Evolutionary conservation across 2,888 invertebrate species (phyloP).

Genomic region (Heteromurus nitidus): DNA sequence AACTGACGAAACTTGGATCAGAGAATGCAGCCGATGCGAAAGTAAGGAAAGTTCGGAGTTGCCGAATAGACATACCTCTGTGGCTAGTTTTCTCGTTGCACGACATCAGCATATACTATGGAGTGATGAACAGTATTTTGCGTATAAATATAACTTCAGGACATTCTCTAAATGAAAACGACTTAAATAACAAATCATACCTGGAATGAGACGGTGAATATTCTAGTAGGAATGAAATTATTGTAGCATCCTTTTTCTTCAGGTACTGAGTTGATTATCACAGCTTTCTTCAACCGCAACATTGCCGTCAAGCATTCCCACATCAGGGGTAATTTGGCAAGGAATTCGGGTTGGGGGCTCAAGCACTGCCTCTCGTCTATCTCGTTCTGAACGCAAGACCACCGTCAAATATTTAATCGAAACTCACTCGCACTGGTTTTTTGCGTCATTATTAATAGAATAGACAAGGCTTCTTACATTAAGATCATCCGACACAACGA

Average conservation of each 20-base stretch:
- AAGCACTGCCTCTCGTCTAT: constrained; percentile 9
- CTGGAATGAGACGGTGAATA: constrained; percentile 73
- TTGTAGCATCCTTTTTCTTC: constrained; percentile 64
- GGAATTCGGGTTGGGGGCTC: constrained; percentile 38
- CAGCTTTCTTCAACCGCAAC: constrained; percentile 66
- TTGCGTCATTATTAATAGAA: too few relatives aligned
- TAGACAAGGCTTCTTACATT: too few relatives aligned
- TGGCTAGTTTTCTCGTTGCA: neutral
- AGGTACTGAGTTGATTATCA: constrained; percentile 60
- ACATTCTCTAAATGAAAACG: neutral
- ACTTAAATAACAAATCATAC: constrained; percentile 19
- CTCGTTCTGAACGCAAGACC: neutral
- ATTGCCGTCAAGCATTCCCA: constrained; percentile 71
- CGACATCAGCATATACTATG: constrained; percentile 59
- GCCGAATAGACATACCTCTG: constrained; percentile 58
- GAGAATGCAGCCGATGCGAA: constrained; percentile 70
- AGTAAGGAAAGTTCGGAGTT: constrained; percentile 64
- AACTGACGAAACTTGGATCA: constrained; percentile 70
- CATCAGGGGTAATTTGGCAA: constrained; percentile 60
- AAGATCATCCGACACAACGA: constrained; percentile 38
- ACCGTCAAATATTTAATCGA: neutral
- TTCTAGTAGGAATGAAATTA: constrained; percentile 72
- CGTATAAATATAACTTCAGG: too few relatives aligned
- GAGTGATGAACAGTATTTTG: too few relatives aligned
- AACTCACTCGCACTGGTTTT: too few relatives aligned